Evolutionary conservation across 92 coral and sea anemone species (phyloP).

Genomic region (Phenganax marumi): DNA sequence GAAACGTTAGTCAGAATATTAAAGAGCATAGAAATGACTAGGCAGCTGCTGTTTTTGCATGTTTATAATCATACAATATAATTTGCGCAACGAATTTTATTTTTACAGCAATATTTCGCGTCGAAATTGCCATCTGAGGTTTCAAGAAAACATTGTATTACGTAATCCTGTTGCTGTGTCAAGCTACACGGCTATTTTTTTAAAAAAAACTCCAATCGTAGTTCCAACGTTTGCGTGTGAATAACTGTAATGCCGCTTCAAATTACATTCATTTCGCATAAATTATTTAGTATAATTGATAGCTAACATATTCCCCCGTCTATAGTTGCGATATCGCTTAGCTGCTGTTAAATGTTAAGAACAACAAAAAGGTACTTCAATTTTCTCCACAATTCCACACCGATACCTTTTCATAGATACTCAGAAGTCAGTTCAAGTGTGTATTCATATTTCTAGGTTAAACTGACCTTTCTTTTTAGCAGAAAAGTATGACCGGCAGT

Average conservation of each 20-base stretch:
- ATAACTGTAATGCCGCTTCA: background rate
- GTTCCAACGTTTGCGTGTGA: background rate
- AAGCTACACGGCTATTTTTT: no score
- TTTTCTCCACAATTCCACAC: background rate
- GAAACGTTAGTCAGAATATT: background rate
- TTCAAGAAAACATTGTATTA: no score
- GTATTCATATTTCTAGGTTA: background rate
- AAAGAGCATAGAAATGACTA: background rate
- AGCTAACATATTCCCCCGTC: background rate
- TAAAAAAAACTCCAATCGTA: no score
- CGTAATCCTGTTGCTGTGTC: no score
- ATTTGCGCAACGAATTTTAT: background rate
- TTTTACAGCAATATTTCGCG: no score
- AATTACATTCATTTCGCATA: background rate
- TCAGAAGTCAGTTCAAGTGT: background rate
- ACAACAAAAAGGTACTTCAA: background rate
- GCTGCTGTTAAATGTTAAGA: background rate
- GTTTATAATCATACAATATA: background rate
- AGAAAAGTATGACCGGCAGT: slow-evolving; percentile 24
- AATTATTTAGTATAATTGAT: slow-evolving; percentile 4
- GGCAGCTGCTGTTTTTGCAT: background rate
- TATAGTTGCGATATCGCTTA: background rate
- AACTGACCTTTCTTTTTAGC: background rate
- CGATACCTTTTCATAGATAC: background rate
- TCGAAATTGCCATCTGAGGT: no score